Conservation (phyloP, 2,113 vertebrate genomes). For the Macrotus californicus region DNA sequence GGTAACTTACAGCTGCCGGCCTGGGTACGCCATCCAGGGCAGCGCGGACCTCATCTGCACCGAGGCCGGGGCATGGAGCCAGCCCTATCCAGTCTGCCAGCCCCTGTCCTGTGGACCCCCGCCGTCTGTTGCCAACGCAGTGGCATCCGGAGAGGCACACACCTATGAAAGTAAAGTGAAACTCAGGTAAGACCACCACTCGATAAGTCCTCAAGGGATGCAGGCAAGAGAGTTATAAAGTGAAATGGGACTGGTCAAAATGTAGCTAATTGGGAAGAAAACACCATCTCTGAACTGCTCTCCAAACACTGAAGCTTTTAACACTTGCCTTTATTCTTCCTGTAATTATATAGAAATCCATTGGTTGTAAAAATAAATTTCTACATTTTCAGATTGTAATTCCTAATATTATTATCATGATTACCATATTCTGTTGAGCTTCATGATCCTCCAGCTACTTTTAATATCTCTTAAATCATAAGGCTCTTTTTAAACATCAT, state of each 20-base stretch:
- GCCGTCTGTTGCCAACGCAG: conserved; percentile 83
- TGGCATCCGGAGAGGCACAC: conserved; percentile 78
- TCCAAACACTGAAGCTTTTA: not conserved
- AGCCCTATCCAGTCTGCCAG: conserved; percentile 87
- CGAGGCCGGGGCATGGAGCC: conserved; percentile 87
- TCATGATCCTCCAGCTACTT: not conserved
- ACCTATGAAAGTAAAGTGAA: conserved; percentile 88
- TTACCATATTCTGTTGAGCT: not conserved
- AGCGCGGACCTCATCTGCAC: conserved; percentile 85
- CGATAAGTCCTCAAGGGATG: not conserved
- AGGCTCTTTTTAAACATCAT: not conserved
- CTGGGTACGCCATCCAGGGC: conserved; percentile 86
- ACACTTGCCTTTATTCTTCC: not conserved
- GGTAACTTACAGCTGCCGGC: conserved; percentile 87
- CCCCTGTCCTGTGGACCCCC: conserved; percentile 90
- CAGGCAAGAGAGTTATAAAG: not conserved
- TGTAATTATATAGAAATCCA: not conserved
- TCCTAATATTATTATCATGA: not conserved
- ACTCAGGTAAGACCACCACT: conserved; percentile 87
- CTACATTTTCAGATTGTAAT: not conserved
- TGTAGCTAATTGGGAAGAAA: not conserved
- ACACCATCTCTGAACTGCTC: not conserved
- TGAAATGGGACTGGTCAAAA: not conserved
- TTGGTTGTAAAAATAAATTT: not conserved
- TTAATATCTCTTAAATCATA: not conserved